Percentiles rank a stretch among this genome's conserved stretches.
Evolutionary conservation across 2,797 vertebrate genomes (phyloP).

Genomic region (Alca torda): DNA sequence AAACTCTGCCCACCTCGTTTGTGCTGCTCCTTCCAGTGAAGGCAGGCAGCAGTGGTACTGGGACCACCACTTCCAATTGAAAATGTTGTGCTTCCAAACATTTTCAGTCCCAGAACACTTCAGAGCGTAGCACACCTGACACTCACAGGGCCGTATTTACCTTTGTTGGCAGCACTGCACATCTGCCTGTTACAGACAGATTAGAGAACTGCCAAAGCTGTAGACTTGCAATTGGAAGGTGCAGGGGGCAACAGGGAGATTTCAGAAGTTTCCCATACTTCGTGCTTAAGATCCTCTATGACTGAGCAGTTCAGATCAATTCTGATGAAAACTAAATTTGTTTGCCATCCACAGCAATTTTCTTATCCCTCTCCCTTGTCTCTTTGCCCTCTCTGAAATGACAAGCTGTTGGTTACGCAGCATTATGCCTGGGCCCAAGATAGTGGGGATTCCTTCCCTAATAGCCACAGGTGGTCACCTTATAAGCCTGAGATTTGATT

Average conservation of each 20-base stretch:
- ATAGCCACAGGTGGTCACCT: conserved; percentile 58
- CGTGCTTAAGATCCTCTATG: rapidly evolving
- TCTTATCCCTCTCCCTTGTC: background rate
- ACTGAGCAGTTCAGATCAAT: background rate
- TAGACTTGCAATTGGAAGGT: background rate
- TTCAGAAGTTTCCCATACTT: background rate
- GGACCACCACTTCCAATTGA: background rate
- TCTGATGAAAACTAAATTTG: background rate
- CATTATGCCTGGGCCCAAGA: background rate
- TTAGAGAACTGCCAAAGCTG: background rate
- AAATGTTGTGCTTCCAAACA: background rate
- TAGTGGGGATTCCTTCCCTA: conserved; percentile 28
- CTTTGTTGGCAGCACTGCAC: background rate
- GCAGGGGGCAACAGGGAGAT: background rate
- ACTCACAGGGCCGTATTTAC: background rate
- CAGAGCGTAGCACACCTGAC: rapidly evolving
- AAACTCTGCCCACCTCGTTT: background rate
- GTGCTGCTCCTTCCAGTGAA: background rate
- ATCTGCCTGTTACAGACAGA: background rate
- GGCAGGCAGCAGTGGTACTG: background rate
- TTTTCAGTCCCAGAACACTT: background rate
- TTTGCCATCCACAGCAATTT: background rate
- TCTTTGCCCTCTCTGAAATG: background rate
- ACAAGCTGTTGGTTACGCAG: background rate
- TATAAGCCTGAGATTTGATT: conserved; percentile 64